phyloP scores from a whole-genome alignment of 2,888 invertebrate species.

The Aporophyla lueneburgensis region DNA sequence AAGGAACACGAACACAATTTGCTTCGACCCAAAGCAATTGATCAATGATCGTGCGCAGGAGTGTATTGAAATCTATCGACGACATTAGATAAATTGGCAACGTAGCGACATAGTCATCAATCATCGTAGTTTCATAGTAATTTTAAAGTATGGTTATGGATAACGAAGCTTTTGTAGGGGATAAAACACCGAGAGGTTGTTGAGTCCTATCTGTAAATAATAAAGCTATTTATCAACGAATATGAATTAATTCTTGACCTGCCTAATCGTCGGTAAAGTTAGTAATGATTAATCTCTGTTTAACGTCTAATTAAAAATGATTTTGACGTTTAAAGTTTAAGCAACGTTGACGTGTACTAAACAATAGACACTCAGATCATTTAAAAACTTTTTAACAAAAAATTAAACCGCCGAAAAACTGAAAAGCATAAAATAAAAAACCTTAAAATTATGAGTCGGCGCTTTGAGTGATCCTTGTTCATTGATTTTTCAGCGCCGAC shows the following conservation, averaged over 20 bases:
- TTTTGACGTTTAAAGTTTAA: not conserved
- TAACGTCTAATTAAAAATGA: not conserved
- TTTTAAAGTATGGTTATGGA: constrained; percentile 15
- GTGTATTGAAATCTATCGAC: constrained; percentile 45
- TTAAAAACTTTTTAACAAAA: too few relatives aligned
- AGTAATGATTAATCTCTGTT: not conserved
- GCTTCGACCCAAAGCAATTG: constrained; percentile 31
- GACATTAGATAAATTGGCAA: constrained; percentile 32
- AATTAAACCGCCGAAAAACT: too few relatives aligned
- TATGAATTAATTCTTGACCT: not conserved
- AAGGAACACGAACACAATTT: constrained; percentile 21
- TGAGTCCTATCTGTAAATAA: too few relatives aligned
- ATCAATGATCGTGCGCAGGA: constrained; percentile 41
- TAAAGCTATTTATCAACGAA: not conserved
- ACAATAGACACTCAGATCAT: too few relatives aligned
- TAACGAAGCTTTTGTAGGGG: not conserved
- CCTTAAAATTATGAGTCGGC: too few relatives aligned
- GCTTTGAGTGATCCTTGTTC: too few relatives aligned
- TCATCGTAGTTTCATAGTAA: constrained; percentile 29
- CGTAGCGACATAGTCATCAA: constrained; percentile 35
- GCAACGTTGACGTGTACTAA: not conserved
- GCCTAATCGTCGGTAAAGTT: not conserved
- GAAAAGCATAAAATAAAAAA: too few relatives aligned
- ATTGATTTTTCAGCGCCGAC: too few relatives aligned
- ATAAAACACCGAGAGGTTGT: not conserved